Percentiles rank a stretch among this genome's conserved stretches.
Conservation (phyloP, 1,140 invertebrate species). For the Asobara japonica region DNA sequence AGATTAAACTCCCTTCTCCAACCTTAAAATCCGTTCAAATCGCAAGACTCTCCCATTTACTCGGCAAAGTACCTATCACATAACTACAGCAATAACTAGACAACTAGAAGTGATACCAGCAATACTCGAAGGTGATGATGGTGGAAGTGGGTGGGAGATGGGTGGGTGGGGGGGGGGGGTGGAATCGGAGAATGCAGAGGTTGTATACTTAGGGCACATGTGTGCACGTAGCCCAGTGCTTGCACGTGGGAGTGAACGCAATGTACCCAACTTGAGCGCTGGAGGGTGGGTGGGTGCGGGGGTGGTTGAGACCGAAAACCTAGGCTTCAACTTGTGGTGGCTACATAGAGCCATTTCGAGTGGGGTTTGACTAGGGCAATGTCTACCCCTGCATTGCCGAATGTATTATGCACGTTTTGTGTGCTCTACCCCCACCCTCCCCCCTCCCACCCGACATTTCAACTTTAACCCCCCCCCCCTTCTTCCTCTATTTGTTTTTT, state of each 20-base stretch:
- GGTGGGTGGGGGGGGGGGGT: not conserved
- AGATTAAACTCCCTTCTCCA: not conserved
- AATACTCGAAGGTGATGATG: not conserved
- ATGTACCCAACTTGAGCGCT: constrained; percentile 4
- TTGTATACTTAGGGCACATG: constrained; percentile 9
- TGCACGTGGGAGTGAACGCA: not conserved
- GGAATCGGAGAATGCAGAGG: not conserved
- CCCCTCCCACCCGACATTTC: not conserved
- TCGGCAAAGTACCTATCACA: not conserved
- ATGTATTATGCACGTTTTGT: constrained; percentile 17
- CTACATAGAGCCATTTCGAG: not conserved
- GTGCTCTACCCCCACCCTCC: not conserved
- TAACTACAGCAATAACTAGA: constrained; percentile 6
- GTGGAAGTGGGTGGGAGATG: not conserved
- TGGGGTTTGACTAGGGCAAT: not conserved
- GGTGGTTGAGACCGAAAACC: not conserved
- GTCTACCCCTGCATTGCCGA: not conserved
- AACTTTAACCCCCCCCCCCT: not conserved
- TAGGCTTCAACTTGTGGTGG: constrained; percentile 1
- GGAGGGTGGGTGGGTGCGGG: not conserved
- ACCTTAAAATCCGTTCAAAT: not conserved
- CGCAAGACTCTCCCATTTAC: not conserved
- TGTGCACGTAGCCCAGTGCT: not conserved
- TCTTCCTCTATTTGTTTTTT: constrained; percentile 8
- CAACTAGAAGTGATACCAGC: not conserved